These are phyloP conservation scores for Cacatua alba DNA, from an alignment of 2,113 vertebrate genomes.

Conservation along the genomic window DNA sequence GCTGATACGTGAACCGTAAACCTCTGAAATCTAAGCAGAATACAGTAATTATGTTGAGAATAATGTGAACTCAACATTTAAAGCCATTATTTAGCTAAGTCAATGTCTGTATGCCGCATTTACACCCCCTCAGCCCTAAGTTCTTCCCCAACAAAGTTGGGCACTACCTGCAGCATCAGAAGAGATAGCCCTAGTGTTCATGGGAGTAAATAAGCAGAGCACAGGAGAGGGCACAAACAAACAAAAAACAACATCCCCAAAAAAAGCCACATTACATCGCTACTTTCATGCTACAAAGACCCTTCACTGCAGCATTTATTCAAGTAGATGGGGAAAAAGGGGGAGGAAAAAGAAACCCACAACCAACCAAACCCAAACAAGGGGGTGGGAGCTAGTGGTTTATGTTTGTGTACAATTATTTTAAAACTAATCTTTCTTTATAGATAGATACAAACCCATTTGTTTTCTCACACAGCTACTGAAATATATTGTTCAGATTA, in stretches of 20 bases:
- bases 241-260: rapidly evolving
- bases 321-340: not conserved
- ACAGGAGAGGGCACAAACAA: not conserved
- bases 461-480: not conserved
- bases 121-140: not conserved
- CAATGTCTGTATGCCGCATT: not conserved
- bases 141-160: not conserved
- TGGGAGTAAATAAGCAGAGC: not conserved
- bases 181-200: not conserved
- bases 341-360: not conserved
- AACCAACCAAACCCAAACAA: not conserved
- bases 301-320: not conserved
- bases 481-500: not conserved
- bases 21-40: not conserved
- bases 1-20: not conserved
- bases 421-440: too few relatives aligned
- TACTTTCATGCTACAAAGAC: not conserved
- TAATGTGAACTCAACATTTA: not conserved
- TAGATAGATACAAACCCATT: too few relatives aligned
- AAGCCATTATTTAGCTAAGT: not conserved
- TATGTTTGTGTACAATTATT: too few relatives aligned
- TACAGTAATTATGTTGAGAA: not conserved
- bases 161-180: not conserved
- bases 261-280: not conserved
- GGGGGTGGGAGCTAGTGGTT: not conserved